Percentiles rank a stretch among this genome's conserved stretches.
Evolutionary conservation across 2,113 vertebrate genomes (phyloP).

Genomic region (Illadopsis cleaveri): DNA sequence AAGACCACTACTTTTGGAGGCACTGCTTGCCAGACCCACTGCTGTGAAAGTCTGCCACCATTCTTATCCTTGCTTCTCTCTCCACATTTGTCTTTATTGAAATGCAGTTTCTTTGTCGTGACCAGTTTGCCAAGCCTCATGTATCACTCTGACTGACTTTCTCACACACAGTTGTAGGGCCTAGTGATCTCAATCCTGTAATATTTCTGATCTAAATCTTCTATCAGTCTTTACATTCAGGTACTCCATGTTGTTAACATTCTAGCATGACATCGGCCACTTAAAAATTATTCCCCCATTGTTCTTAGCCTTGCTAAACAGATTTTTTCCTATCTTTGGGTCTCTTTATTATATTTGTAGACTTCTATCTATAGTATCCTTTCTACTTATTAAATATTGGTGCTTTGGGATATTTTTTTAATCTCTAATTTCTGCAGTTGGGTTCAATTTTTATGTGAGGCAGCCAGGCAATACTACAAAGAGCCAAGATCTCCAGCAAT

Average conservation of each 20-base stretch:
- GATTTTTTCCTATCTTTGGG: background rate
- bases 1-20: background rate
- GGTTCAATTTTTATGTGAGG: background rate
- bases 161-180: background rate
- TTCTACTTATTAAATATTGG: background rate
- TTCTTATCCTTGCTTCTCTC: background rate
- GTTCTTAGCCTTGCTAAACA: background rate
- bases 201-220: background rate
- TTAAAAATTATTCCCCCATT: background rate
- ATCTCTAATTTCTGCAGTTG: background rate
- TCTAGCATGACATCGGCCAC: background rate
- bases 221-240: background rate
- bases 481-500: background rate
- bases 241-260: background rate
- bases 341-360: background rate
- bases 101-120: background rate
- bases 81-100: background rate
- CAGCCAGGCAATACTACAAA: background rate
- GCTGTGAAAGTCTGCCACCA: constrained; percentile 28
- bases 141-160: background rate
- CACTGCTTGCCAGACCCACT: background rate
- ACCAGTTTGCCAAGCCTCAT: background rate
- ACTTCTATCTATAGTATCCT: background rate
- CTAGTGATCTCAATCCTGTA: background rate
- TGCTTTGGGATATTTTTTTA: background rate